Percentiles rank a stretch among this genome's conserved stretches.
phyloP scores from a whole-genome alignment of 2,113 vertebrate species.

The Hemibagrus wyckioides region DNA sequence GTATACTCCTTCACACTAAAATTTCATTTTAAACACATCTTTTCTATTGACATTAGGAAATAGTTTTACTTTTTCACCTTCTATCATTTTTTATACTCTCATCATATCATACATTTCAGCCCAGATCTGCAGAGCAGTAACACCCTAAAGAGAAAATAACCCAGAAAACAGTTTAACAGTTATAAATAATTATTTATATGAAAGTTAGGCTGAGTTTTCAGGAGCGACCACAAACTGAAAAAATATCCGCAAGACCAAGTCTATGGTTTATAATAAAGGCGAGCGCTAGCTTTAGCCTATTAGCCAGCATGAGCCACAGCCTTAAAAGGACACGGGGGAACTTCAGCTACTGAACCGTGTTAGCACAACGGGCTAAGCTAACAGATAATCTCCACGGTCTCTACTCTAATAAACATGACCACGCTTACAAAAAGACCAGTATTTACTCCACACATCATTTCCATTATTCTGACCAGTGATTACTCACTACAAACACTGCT shows the following conservation, averaged over 20 bases:
- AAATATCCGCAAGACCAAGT: not conserved
- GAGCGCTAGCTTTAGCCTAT: not conserved
- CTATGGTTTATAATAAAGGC: not conserved
- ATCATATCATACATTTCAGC: not conserved
- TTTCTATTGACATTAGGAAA: not conserved
- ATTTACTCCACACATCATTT: not conserved
- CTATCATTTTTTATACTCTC: not conserved
- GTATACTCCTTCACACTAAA: not conserved
- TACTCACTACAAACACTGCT: slow-evolving; percentile 89
- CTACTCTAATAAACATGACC: not conserved
- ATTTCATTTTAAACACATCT: not conserved
- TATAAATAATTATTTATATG: too few relatives aligned
- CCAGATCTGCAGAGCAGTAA: not conserved
- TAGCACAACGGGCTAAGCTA: slow-evolving; percentile 16
- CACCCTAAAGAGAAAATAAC: not conserved
- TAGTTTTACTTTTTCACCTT: not conserved
- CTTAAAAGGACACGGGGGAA: slow-evolving; percentile 44
- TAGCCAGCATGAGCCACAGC: slow-evolving; percentile 25
- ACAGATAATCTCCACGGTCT: not conserved
- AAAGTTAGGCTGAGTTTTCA: not conserved
- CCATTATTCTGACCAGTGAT: not conserved
- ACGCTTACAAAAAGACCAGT: not conserved
- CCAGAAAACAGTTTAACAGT: not conserved
- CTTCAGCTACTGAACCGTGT: not conserved
- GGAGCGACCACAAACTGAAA: not conserved